Conservation (phyloP, 1,140 invertebrate species). For the Eriosoma lanigerum region DNA sequence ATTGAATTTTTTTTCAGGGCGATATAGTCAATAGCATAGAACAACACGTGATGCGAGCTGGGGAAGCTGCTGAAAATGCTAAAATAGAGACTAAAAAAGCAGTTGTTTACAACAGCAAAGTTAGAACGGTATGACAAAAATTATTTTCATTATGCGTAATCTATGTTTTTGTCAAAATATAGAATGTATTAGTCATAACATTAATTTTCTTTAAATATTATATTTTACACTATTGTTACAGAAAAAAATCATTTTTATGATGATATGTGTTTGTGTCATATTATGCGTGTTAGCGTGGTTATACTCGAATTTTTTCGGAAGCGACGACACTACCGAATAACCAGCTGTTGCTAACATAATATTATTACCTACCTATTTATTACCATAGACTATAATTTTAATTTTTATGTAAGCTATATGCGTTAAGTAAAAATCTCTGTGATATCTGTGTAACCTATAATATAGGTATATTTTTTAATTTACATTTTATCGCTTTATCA, state of each 20-base stretch:
- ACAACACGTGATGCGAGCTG: constrained; percentile 55
- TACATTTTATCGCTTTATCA: neutral
- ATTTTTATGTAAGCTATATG: constrained; percentile 17
- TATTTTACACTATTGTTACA: no score
- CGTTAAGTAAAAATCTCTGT: constrained; percentile 20
- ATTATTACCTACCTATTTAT: no score
- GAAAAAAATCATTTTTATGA: constrained; percentile 39
- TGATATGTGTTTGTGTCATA: neutral
- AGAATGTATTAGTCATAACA: neutral
- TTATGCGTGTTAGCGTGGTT: constrained; percentile 15
- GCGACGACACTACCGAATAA: constrained; percentile 13
- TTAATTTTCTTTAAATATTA: neutral
- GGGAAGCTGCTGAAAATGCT: constrained; percentile 55
- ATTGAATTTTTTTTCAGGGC: constrained; percentile 52
- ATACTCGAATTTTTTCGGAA: constrained; percentile 1
- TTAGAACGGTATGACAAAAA: constrained; percentile 54
- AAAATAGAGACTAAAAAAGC: constrained; percentile 55
- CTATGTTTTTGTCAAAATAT: neutral
- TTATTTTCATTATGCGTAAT: neutral
- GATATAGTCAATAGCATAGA: constrained; percentile 56
- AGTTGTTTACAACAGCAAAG: constrained; percentile 55
- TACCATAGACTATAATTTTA: neutral
- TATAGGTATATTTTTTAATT: constrained; percentile 2
- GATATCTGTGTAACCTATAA: constrained; percentile 41
- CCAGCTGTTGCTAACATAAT: neutral